Conservation (phyloP, 1,140 invertebrate genomes). For the Holcopasites calliopsidis region DNA sequence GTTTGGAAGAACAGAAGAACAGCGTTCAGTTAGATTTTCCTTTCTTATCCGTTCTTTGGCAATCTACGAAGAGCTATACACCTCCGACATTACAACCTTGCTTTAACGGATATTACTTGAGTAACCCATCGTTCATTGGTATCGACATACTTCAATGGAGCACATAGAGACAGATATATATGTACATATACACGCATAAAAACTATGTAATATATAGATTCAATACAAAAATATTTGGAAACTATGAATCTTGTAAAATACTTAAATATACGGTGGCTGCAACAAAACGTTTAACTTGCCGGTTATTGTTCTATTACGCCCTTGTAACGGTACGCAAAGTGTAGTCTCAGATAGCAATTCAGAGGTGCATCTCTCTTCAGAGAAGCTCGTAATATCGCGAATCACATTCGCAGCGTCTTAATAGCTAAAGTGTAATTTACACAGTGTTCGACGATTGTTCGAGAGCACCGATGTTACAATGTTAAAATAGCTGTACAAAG, state of each 20-base stretch:
- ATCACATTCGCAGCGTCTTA: conserved; percentile 36
- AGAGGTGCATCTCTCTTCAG: conserved; percentile 38
- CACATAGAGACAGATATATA: background rate
- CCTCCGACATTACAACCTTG: conserved; percentile 18
- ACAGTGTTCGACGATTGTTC: conserved; percentile 18
- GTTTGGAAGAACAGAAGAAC: conserved; percentile 34
- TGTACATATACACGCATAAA: background rate
- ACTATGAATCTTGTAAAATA: background rate
- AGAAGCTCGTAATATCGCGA: conserved; percentile 12
- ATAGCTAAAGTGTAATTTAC: conserved; percentile 35
- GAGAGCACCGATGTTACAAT: conserved; percentile 54
- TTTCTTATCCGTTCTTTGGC: conserved; percentile 25
- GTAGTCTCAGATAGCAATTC: background rate
- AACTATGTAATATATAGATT: conserved; percentile 4
- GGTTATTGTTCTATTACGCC: background rate
- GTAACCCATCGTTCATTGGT: background rate
- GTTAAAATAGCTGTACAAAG: conserved; percentile 53
- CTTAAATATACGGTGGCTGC: conserved; percentile 1
- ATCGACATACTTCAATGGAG: background rate
- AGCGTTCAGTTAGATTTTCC: conserved; percentile 11
- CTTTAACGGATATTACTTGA: too few relatives aligned
- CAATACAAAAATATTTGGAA: conserved; percentile 9
- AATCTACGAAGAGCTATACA: conserved; percentile 43
- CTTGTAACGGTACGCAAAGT: background rate
- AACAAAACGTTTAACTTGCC: conserved; percentile 13